Base-by-base conservation (phyloP, 2,113 vertebrate species). In the Dascyllus trimaculatus region DNA sequence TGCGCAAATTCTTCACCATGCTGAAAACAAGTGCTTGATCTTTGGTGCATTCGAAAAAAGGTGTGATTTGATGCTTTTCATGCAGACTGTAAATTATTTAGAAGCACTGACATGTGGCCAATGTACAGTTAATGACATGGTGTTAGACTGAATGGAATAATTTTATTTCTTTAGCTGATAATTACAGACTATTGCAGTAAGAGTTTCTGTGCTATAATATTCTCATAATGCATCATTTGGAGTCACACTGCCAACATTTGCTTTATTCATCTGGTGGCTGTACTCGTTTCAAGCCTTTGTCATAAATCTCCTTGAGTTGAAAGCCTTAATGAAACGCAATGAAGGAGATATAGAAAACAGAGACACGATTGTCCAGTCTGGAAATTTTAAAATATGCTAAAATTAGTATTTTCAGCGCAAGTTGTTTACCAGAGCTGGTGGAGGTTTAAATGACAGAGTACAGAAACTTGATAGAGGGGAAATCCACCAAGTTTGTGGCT, bases 401-500 rank as follows among this genome's bases (percentile, higher is more conserved):
- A 32, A 53, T 68, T 0, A 21, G 53, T 67, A 21, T 32, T 57
- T n/a, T 57, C 22, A 21, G 18, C 32, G 13, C n/a, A 19, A 38
- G 35, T 71, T 65, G 46, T 76, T 82, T 66, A 71, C 57, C 43
- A 53, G 57, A 78, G 51, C 17, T 46, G 26, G 3, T 11, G 58
- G 68, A 76, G 43, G 25, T 78, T 64, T 64, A 75, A 74, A 83
- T 80, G 62, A 86, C 25, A 86, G 66, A 78, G 56, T 40, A n/a
- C 4, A 66, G 25, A 32, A 21, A 64, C 46, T 48, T 63, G 35
- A 84, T 58, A 60, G 80, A 54, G 75, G 78, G 69, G 25, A 80
- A 85, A 83, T 86, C 83, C 81, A 78, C 53, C 17, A 8, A 19
- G 25, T 85, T 75, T 46, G 76, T 52, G 76, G n/a, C 63, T 80